Conservation (phyloP, 37 sponge, comb jelly and placozoan species). For the Dysidea cf. avara region DNA sequence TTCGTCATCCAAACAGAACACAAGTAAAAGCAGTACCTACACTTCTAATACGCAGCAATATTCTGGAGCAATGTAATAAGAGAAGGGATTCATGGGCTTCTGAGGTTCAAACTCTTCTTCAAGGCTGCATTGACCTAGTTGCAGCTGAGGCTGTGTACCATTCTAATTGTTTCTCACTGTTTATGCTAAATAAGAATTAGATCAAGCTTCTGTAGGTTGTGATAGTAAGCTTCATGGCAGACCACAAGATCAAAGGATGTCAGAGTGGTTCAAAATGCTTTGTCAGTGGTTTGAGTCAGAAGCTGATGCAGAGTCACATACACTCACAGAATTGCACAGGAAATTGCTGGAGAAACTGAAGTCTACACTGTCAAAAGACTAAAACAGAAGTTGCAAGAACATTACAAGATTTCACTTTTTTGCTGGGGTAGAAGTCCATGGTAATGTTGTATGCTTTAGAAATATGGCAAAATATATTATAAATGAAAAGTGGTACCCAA, state of each 20-base stretch:
- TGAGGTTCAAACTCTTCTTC: slow-evolving; percentile 14
- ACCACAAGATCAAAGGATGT: no score
- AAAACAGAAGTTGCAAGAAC: slow-evolving; percentile 42
- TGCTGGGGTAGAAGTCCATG: no score
- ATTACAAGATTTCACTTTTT: slow-evolving; percentile 16
- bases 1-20: no score
- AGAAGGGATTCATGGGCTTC: slow-evolving; percentile 34
- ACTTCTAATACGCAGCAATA: no score
- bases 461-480: no score
- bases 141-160: no score
- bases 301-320: no score
- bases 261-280: no score
- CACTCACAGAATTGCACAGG: slow-evolving; percentile 31
- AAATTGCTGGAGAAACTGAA: slow-evolving; percentile 32
- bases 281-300: no score
- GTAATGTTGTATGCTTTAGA: slow-evolving; percentile 14
- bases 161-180: slow-evolving; percentile 18
- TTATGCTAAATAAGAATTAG: slow-evolving; percentile 16
- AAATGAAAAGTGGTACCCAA: slow-evolving; percentile 32
- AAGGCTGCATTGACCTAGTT: slow-evolving; percentile 14
- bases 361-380: no score
- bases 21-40: no score
- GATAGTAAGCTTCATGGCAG: slow-evolving; percentile 23
- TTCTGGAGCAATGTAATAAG: no score
- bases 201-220: not conserved